phyloP scores from a whole-genome alignment of 2,888 invertebrate genomes.

The Schizaphis graminum region DNA sequence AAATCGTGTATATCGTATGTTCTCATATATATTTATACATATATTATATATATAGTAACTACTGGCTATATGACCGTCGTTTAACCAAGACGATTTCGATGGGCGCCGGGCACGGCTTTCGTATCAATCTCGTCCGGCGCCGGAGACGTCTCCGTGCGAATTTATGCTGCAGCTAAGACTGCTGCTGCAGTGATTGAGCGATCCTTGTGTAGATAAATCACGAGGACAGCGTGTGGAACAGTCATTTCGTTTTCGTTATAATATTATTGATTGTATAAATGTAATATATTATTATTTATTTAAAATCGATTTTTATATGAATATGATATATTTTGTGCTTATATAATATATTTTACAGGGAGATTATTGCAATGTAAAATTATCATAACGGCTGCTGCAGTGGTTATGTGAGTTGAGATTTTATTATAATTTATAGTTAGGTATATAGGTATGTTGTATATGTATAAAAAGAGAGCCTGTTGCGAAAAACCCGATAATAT shows the following conservation, averaged over 20 bases:
- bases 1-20: not conserved
- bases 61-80: not conserved
- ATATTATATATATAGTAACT: not conserved
- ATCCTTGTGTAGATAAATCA: slow-evolving; percentile 19
- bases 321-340: not conserved
- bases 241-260: not conserved
- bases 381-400: not conserved
- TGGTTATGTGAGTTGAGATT: not conserved
- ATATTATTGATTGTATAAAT: not conserved
- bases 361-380: not conserved
- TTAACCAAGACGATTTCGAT: not conserved
- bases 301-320: not conserved
- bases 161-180: not conserved
- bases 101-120: slow-evolving; percentile 21
- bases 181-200: not conserved
- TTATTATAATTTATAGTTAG: not conserved
- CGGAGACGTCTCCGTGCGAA: not conserved
- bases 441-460: not conserved
- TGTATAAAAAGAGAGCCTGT: not conserved
- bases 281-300: not conserved
- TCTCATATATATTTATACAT: not conserved
- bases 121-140: slow-evolving; percentile 30
- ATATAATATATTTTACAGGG: not conserved
- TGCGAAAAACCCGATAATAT: not conserved
- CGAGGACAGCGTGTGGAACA: not conserved